A percentile compares a stretch with the other conserved stretches of the same genome.
These are phyloP conservation scores for Ctenicera cuprea DNA, from an alignment of 2,888 invertebrate genomes.

Conservation along the genomic window DNA sequence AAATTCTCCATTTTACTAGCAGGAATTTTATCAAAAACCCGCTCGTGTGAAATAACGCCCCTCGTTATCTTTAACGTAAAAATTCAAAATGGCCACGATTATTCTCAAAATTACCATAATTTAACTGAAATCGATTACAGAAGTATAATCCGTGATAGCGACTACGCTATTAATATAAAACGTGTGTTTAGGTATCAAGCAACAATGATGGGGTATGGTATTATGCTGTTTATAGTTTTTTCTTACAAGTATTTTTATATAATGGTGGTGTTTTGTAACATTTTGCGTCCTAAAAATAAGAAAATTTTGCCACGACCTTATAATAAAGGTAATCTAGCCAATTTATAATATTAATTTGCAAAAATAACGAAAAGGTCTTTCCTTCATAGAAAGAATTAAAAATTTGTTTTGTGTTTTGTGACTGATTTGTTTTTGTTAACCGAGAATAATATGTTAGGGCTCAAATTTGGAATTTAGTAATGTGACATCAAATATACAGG, in stretches of 20 bases:
- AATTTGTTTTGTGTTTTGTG: no score
- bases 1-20: neutral
- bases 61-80: slow-evolving; percentile 56
- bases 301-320: neutral
- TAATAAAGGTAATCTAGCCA: slow-evolving; percentile 27
- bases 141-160: slow-evolving; percentile 68
- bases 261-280: slow-evolving; percentile 61
- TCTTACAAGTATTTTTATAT: slow-evolving; percentile 55
- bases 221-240: slow-evolving; percentile 65
- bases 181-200: slow-evolving; percentile 65
- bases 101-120: slow-evolving; percentile 71
- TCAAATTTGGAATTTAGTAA: no score
- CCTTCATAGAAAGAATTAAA: no score
- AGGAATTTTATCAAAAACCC: slow-evolving; percentile 14
- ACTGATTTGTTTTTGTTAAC: no score
- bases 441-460: no score
- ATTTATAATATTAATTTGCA: no score
- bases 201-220: slow-evolving; percentile 64
- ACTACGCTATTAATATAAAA: slow-evolving; percentile 68
- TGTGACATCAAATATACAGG: no score
- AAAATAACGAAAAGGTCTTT: no score
- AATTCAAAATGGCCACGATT: slow-evolving; percentile 68
- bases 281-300: slow-evolving; percentile 52
- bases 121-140: slow-evolving; percentile 70
- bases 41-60: slow-evolving; percentile 50